phyloP scores from a whole-genome alignment of 1,140 invertebrate genomes.

The Ceratina calcarata region DNA sequence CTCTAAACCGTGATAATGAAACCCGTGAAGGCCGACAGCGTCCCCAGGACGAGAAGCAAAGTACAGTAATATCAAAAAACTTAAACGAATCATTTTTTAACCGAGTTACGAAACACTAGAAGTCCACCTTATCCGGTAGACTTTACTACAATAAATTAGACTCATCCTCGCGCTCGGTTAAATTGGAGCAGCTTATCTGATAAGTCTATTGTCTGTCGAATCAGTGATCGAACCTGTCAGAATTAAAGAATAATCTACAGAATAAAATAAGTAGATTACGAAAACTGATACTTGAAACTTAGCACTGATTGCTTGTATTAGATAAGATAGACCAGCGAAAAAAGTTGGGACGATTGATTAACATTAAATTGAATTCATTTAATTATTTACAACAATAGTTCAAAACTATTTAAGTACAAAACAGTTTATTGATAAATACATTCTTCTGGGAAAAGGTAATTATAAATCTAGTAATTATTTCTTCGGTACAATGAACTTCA shows the following conservation, averaged over 20 bases:
- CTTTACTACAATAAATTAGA: neutral
- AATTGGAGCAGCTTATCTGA: constrained; percentile 26
- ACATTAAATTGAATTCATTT: too few species aligned
- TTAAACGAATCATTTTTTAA: constrained; percentile 23
- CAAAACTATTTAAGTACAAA: too few species aligned
- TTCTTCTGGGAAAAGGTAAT: too few species aligned
- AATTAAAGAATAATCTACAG: neutral
- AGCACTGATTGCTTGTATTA: too few species aligned
- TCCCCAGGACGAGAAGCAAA: neutral
- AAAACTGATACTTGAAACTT: neutral
- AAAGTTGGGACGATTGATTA: too few species aligned
- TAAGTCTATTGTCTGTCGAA: constrained; percentile 3
- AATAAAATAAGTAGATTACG: neutral
- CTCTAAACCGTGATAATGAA: constrained; percentile 61
- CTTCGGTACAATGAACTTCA: too few species aligned
- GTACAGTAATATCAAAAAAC: constrained; percentile 22
- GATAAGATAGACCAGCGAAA: too few species aligned
- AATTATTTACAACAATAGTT: too few species aligned
- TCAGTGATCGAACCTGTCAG: neutral
- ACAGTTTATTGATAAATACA: too few species aligned
- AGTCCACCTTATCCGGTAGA: neutral
- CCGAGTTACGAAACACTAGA: neutral
- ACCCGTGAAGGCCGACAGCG: constrained; percentile 66
- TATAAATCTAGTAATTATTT: too few species aligned
- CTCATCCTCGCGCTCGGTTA: neutral